Evolutionary conservation across 1,140 invertebrate genomes (phyloP), one percentile per base, ranked within the genome.

Genomic region (Chironomus tepperi): DNA sequence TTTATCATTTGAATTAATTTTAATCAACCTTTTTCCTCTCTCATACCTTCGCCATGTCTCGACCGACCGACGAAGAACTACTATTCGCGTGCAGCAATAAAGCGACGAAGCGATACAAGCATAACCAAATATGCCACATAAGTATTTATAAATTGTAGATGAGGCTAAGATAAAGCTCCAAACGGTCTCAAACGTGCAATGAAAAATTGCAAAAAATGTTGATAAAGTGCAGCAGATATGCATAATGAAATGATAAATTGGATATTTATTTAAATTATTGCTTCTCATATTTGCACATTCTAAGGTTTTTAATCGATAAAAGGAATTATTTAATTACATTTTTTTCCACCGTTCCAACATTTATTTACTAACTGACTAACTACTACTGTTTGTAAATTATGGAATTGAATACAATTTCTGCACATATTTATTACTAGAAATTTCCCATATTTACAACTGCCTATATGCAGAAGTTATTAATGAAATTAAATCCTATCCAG

Each of bases 1-100:
- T 70, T 70, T 70, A 70, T 70, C 65, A 70, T 70, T 70, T 70
- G 65, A 70, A 70, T 70, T 70, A 70, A 70, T 70, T 70, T 70
- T 70, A 70, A 70, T 70, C 65, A 70, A 18, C 47, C 47, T 57
- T 57, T 57, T 15, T 57, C n/a, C 47, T 47, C 43, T 47, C 47
- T 15, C 47, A 57, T 57, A 12, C 12, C 47, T 57, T 57, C 47
- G 8, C n/a, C 9, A 9, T 70, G 3, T 70, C 18, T 21, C 16
- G 16, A n/a, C 47, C 47, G 47, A 12, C n/a, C 47, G n/a, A 57
- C n/a, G 47, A 57, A 57, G 10, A 57, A 57, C 65, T 18, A 21
- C 47, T 57, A 57, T 70, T 70, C 65, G 65, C 65, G 65, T 70
- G 65, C 65, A 57, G 47, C 47, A 70, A 70, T 70, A 9, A 70